Conservation (phyloP, 2,888 invertebrate species). For the Clepsis dumicolana region DNA sequence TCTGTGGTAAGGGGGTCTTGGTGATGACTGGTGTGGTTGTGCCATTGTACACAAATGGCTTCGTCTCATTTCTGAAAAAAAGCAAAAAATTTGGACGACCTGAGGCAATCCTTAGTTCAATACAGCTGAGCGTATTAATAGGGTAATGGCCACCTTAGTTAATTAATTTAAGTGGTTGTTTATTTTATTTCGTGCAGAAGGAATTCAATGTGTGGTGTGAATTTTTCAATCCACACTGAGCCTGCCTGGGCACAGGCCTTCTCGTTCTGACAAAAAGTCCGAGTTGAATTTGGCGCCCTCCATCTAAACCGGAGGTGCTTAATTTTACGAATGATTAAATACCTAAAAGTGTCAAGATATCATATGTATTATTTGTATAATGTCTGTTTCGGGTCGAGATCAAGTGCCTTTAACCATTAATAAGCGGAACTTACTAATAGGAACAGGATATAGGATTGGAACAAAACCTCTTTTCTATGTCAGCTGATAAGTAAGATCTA, state of each 20-base stretch:
- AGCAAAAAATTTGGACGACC: slow-evolving; percentile 18
- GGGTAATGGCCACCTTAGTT: too few relatives aligned
- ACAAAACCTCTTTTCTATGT: neutral
- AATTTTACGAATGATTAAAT: too few relatives aligned
- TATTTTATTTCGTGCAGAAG: too few relatives aligned
- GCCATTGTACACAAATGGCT: slow-evolving; percentile 77
- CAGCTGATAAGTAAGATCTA: neutral
- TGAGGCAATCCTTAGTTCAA: neutral
- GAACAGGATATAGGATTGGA: too few relatives aligned
- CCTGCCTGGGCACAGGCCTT: too few relatives aligned
- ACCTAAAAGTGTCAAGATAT: too few relatives aligned
- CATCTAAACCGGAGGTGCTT: too few relatives aligned
- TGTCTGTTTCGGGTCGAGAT: neutral
- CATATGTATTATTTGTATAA: neutral
- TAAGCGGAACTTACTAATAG: neutral
- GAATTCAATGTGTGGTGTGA: too few relatives aligned
- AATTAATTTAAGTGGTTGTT: too few relatives aligned
- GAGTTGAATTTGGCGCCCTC: too few relatives aligned
- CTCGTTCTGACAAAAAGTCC: too few relatives aligned
- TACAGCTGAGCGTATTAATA: neutral
- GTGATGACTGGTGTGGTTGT: slow-evolving; percentile 57
- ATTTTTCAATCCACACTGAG: too few relatives aligned
- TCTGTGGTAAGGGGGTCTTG: slow-evolving; percentile 56
- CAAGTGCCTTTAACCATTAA: neutral
- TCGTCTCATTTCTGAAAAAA: slow-evolving; percentile 70